Evolutionary conservation across 2,888 invertebrate genomes (phyloP), one percentile per base, ranked within the genome.

Genomic region (Formica aserva): DNA sequence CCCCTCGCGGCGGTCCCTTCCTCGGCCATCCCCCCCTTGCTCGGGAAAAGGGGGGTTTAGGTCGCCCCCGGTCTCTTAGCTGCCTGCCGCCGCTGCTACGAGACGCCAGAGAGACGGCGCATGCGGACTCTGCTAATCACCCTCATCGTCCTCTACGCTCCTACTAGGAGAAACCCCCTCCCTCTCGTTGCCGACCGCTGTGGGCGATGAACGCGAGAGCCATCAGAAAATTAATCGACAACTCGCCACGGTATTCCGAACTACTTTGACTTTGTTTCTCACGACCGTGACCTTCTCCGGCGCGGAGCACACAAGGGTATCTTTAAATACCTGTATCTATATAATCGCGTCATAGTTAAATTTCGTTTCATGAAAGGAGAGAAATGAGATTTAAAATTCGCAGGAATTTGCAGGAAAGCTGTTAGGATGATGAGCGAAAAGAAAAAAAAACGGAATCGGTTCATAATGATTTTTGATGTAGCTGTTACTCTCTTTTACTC

Each of bases 61-160:
- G 93, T 92, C 92, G 90, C 88, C 91, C 91, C 91, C 89, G 92
- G 92, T 93, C 92, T 93, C 92, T 93, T 93, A 89, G 90, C 90
- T 91, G 87, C 86, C 90, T 91, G 87, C 86, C 78, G 83, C 86
- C 84, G 87, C 88, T 75, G 87, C 86, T 84, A 85, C 87, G 90
- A 90, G 89, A 90, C 82, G 65, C 83, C 78, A 78, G 84, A 82
- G 78, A 78, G 60, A 89, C 87, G 88, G 93, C 93, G 93, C 93
- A 94, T 94, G 94, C 94, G 94, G 91, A 88, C 90, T 92, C 86
- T 86, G 88, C 88, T 92, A 92, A 94, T 93, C 93, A 92, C 91
- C 90, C 92, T 92, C 89, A 84, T 88, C 89, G 88, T 85, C 89
- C 92, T 88, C 91, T 89, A 88, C 92, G 87, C 91, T 89, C 90